Base-by-base conservation (phyloP, 2,888 invertebrate species). In the Rotaria magnacalcarata region DNA sequence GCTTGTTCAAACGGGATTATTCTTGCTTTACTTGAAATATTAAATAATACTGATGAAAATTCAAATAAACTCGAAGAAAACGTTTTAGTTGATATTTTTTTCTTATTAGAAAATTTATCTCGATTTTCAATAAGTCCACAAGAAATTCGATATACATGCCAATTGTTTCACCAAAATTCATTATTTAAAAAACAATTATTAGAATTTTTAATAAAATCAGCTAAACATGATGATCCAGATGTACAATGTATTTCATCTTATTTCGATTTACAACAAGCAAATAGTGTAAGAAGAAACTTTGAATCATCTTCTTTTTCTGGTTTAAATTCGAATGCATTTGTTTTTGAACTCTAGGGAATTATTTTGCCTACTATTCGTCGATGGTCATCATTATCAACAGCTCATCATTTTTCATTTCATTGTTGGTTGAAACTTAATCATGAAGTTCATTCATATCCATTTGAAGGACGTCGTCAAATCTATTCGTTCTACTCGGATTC, bases 391-490 rank as follows among this genome's bases (percentile, higher is more conserved):
- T 34, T 16, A 67, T 67, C 67, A 27, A 2, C 67, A 7, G 10
- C 67, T 34, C 47, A 21, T 47, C 47, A 80, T 80, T 85, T 86
- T 60, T 50, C 86, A 24, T 86, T 86, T 85, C 80, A 86, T 41
- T 85, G 85, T 41, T 86, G 86, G 86, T 24, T 86, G 14, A 74
- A 58, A 84, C n/a, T 80, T 1, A 85, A 75, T 41, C 27, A 41
- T 41, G 58, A 86, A 41, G n/a, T 86, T 7, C 34, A 52, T 47
- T 56, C 67, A 1, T 85, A 41, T 85, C 80, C 50, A n/a, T 80
- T 47, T n/a, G 85, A 85, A 75, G 75, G 85, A 52, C 60, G 86
- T 75, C 86, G 86, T 56, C 86, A 86, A 84, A 80, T 86, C 6
- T 86, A 86, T 60, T 85, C 85, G 19, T 86, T 86, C 41, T 86